These are phyloP conservation scores for Noctua janthe DNA, from an alignment of 2,888 invertebrate genomes.

Conservation along the genomic window DNA sequence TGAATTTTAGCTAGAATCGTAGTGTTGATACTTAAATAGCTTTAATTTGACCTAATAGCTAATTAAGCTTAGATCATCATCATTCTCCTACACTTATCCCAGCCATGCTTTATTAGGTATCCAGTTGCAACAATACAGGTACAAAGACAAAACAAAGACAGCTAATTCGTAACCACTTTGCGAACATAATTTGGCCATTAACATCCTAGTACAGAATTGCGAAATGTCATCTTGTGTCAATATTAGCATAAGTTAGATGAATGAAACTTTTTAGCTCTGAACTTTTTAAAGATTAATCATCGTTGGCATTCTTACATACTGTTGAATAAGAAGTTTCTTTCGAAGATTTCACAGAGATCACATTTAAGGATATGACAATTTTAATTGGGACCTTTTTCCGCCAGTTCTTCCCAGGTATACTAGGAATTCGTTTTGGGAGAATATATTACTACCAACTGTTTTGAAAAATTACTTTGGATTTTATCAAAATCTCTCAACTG, in stretches of 20 bases:
- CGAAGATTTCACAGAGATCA: background rate
- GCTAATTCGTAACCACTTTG: background rate
- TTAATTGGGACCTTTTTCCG: background rate
- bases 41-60: background rate
- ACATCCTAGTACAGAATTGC: background rate
- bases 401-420: background rate
- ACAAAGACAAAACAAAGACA: no score
- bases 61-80: background rate
- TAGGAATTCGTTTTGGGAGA: background rate
- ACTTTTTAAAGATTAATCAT: background rate
- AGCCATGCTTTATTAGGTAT: background rate
- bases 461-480: background rate
- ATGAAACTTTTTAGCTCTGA: background rate
- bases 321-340: background rate
- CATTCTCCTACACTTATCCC: background rate
- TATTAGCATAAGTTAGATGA: background rate
- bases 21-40: no score
- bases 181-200: background rate
- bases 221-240: conserved; percentile 3
- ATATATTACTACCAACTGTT: background rate
- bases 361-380: background rate
- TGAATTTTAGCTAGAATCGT: background rate
- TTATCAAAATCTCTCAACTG: background rate
- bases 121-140: background rate
- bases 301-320: background rate